Evolutionary conservation across 92 coral and sea anemone genomes (phyloP), one percentile per base, ranked within the genome.

Genomic region (Porites lobata): DNA sequence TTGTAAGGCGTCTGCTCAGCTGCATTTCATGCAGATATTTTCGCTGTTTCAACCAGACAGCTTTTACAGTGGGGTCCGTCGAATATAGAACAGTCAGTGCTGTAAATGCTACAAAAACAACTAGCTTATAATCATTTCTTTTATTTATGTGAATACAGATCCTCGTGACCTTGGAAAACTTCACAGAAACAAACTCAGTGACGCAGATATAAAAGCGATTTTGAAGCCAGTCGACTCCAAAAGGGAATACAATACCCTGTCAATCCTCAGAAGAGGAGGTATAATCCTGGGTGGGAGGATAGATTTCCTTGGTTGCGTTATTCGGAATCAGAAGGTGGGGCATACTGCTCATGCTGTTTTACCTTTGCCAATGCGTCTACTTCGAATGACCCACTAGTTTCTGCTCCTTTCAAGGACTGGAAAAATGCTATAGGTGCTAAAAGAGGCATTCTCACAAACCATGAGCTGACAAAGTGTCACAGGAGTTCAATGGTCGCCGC

Each of bases 11-110:
- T 73, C 74, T 83, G 77, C 77, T 72, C 77, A 72, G 77, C 77
- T 72, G 77, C 53, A 24, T 72, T 72, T 72, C 77, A 72, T 72
- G 77, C 77, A 72, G 77, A 72, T 72, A 72, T 72, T 72, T 72
- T 72, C 77, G 77, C 77, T 72, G 77, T 72, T 72, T 72, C 77
- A 72, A 72, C 77, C 52, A 72, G 56, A 81, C 86, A 81, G 86
- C 14, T 38, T 81, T 64, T 70, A 66, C 59, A 81, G 72, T 70
- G 76, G 72, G 86, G 57, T 59, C 58, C 77, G 59, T 81, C 72
- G 70, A 70, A 22, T 81, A 62, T 83, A 83, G 80, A 71, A 83
- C 87, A 83, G 80, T 83, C 63, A 82, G 79, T 70, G 80, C 80
- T 83, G 80, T 83, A 51, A 83, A 71, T 71, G 80, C 87, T 83